Evolutionary conservation across 2,888 invertebrate species (phyloP), one percentile per base, ranked within the genome.

Genomic region (Caenorhabditis virilis): DNA sequence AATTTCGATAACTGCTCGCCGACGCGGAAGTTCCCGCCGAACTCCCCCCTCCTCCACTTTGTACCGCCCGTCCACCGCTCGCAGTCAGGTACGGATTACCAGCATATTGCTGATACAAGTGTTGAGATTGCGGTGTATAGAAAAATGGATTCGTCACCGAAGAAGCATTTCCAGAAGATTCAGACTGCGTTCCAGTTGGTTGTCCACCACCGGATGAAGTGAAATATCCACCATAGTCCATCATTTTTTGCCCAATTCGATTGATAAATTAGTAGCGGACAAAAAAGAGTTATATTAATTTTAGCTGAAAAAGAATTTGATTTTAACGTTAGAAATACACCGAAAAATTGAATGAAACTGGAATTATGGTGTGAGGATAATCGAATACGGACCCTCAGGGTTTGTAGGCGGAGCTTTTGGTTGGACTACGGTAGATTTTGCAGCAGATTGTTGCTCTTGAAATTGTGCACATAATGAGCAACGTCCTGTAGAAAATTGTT

Each of bases 161-260:
- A 11, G 64, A 43, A 15, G 59, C 20, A 0, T 54, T 18, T 9
- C 50, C 41, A 18, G 58, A 27, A 16, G 39, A 27, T 5, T 55
- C 42, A n/a, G 54, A 26, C 1, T 57, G 20, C 9, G 50, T 46
- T 60, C 46, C 3, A 47, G 35, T 15, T 46, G 35, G n/a, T 58
- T 42, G 0, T 25, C 43, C 2, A 45, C 56, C 15, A 41, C 48
- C 4, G 65, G 54, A 43, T 11, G 61, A 52, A 0, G 69, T 48
- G 30, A 74, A 73, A 30, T 73, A 74, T 15, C 74, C 72, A 43
- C 68, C 64, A 53, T 74, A 74, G 30, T 74, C 74, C 74, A 74
- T 74, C 54, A 60, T 63, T 54, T 57, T 58, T 25, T n/a, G n/a
- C n/a, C n/a, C n/a, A n/a, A n/a, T n/a, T n/a, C n/a, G n/a, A n/a